A percentile compares a stretch with the other conserved stretches of the same genome.
Evolutionary conservation across 2,113 vertebrate species (phyloP).

Genomic region (Zosterops pallidus): DNA sequence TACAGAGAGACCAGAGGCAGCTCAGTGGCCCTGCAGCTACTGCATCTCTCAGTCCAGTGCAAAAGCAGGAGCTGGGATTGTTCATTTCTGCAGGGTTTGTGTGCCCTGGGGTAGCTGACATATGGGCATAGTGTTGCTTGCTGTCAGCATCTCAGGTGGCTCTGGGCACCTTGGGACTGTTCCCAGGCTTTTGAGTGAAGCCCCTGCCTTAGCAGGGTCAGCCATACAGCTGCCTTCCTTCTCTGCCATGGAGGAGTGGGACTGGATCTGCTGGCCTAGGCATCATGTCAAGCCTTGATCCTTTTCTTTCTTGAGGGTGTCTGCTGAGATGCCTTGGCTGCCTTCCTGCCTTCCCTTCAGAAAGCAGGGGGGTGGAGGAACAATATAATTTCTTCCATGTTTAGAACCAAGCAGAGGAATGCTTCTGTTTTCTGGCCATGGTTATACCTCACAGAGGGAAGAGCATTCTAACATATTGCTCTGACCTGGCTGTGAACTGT

Average conservation of each 20-base stretch:
- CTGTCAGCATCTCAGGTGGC: neutral
- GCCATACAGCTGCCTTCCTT: neutral
- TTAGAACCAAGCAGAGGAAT: neutral
- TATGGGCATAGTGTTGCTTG: neutral
- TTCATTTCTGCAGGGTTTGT: rapidly evolving
- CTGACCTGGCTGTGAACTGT: conserved; percentile 57
- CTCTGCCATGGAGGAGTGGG: neutral
- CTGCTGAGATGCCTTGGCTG: neutral
- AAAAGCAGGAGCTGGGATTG: rapidly evolving
- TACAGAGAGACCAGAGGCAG: neutral
- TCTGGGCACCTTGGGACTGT: rapidly evolving
- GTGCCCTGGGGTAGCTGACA: rapidly evolving
- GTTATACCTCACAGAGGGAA: conserved; percentile 31
- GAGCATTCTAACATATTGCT: conserved; percentile 16
- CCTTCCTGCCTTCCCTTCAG: neutral
- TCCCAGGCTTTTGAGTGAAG: neutral
- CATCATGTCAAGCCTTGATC: neutral
- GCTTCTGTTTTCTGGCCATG: neutral
- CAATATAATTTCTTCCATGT: neutral
- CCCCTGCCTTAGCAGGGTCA: neutral
- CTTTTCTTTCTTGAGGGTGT: neutral
- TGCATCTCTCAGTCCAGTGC: neutral
- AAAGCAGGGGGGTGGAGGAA: neutral
- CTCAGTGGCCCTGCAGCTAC: neutral
- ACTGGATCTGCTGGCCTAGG: neutral